Conservation (phyloP, 2,888 invertebrate species). For the Plusia festucae region DNA sequence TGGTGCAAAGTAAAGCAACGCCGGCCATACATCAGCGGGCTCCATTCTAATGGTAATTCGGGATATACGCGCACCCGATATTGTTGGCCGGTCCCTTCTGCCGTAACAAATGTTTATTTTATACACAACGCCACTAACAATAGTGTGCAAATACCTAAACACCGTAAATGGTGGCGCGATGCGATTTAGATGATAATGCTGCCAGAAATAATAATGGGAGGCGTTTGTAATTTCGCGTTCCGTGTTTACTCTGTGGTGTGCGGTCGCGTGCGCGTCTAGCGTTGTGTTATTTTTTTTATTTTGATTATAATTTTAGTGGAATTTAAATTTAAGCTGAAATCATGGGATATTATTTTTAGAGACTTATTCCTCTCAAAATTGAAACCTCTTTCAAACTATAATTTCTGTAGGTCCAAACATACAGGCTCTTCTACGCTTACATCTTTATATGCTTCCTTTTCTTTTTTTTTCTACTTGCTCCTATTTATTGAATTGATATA, state of each 20-base stretch:
- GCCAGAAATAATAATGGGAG: conserved; percentile 85
- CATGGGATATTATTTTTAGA: too few relatives aligned
- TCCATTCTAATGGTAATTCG: conserved; percentile 88
- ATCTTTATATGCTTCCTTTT: too few relatives aligned
- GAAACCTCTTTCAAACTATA: too few relatives aligned
- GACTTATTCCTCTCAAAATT: too few relatives aligned
- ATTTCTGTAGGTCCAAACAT: too few relatives aligned
- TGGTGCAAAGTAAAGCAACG: conserved; percentile 61
- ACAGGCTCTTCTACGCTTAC: too few relatives aligned
- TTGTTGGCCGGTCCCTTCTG: conserved; percentile 81
- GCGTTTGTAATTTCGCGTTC: conserved; percentile 74
- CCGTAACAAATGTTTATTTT: conserved; percentile 89
- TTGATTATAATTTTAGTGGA: conserved; percentile 51
- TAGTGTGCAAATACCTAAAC: conserved; percentile 89
- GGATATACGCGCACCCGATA: conserved; percentile 82
- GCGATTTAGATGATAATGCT: conserved; percentile 89
- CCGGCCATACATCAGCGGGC: conserved; percentile 84
- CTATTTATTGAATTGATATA: neutral
- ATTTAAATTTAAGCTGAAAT: conserved; percentile 1
- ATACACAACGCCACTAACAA: conserved; percentile 89
- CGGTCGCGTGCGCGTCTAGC: conserved; percentile 56
- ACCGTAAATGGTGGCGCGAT: conserved; percentile 85
- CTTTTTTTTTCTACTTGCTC: too few relatives aligned
- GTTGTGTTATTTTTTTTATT: conserved; percentile 50
- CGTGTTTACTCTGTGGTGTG: conserved; percentile 71